phyloP scores from a whole-genome alignment of 1,140 invertebrate species.

The Lepidurus couesii region DNA sequence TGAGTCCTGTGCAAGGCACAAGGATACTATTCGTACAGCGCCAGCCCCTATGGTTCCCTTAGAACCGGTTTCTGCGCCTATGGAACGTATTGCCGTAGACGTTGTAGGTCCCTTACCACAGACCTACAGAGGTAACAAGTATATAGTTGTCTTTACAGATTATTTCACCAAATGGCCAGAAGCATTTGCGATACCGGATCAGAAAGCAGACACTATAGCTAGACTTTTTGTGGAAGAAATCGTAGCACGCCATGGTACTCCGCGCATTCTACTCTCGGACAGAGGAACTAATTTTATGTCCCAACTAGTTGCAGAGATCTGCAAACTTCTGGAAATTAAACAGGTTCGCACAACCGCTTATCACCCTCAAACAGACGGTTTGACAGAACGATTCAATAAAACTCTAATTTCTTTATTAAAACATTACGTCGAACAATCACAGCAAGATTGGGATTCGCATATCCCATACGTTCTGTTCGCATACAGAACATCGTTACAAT shows the following conservation, averaged over 20 bases:
- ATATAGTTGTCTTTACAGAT: conserved; percentile 24
- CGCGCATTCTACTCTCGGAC: background rate
- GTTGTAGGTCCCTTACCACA: conserved; percentile 9
- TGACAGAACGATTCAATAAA: background rate
- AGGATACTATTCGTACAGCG: background rate
- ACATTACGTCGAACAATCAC: background rate
- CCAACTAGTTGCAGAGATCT: background rate
- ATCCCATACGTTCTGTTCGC: background rate
- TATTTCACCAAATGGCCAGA: conserved; percentile 28
- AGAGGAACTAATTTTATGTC: conserved; percentile 1
- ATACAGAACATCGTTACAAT: background rate
- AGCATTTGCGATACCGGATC: conserved; percentile 12
- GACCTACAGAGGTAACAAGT: conserved; percentile 19
- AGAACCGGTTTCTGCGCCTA: background rate
- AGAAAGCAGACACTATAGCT: background rate
- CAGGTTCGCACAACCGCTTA: background rate
- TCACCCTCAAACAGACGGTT: background rate
- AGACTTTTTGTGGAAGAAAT: background rate
- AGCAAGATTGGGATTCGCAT: background rate
- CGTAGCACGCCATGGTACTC: background rate
- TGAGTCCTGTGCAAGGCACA: background rate
- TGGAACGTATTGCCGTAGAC: conserved; percentile 25
- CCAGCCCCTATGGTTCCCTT: conserved; percentile 2
- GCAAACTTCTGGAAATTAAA: background rate
- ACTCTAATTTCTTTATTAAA: background rate